These are phyloP conservation scores for Saturnia japonica DNA, from an alignment of 2,888 invertebrate species.

Conservation along the genomic window DNA sequence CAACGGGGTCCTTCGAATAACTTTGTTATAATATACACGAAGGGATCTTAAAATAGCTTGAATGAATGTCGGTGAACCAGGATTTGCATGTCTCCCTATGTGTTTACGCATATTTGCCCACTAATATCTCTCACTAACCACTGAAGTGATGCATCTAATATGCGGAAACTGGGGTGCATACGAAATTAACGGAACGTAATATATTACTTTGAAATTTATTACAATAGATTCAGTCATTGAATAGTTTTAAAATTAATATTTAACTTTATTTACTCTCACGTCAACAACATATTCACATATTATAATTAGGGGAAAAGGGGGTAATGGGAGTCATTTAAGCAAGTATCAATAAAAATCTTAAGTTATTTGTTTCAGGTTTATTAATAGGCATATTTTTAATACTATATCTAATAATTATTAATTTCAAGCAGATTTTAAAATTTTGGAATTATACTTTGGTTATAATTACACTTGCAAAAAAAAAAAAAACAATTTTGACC, in stretches of 20 bases:
- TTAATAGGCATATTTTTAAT: too few relatives aligned
- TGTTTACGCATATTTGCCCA: conserved; percentile 34
- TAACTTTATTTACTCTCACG: too few relatives aligned
- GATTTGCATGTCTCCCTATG: conserved; percentile 24
- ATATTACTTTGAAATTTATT: not conserved
- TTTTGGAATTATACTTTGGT: too few relatives aligned
- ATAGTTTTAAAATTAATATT: not conserved
- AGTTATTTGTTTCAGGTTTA: too few relatives aligned
- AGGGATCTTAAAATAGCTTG: conserved; percentile 22
- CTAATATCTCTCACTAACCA: conserved; percentile 34
- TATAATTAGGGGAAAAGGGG: too few relatives aligned
- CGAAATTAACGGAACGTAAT: not conserved
- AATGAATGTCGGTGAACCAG: conserved; percentile 20
- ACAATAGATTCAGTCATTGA: not conserved
- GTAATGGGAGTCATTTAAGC: too few relatives aligned
- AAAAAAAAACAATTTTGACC: too few relatives aligned
- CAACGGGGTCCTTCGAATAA: not conserved
- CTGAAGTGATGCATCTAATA: conserved; percentile 33
- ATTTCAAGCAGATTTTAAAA: too few relatives aligned
- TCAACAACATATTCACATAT: too few relatives aligned
- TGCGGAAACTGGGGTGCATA: conserved; percentile 35
- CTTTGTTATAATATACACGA: not conserved
- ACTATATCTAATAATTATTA: too few relatives aligned
- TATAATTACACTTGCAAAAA: too few relatives aligned
- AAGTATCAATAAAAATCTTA: too few relatives aligned